Conservation (phyloP, 2,888 invertebrate genomes). For the Zhengitettix transpicula region DNA sequence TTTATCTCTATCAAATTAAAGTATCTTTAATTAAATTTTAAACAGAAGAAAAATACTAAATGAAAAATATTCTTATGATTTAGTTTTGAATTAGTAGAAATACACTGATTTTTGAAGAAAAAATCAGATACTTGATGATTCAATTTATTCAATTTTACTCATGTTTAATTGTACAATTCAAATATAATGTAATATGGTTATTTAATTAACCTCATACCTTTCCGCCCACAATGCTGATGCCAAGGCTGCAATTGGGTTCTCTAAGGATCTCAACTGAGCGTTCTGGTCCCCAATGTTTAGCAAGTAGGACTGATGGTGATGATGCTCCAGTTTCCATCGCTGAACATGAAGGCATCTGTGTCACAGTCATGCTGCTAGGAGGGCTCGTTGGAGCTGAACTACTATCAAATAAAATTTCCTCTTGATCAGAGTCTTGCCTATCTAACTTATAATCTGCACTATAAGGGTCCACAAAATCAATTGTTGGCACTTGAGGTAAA, state of each 20-base stretch:
- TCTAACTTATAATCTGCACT: not conserved
- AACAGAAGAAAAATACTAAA: too few species aligned
- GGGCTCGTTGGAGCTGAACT: constrained; percentile 3
- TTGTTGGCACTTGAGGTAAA: not conserved
- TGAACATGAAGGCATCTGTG: not conserved
- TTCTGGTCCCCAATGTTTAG: constrained; percentile 72
- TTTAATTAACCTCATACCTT: constrained; percentile 38
- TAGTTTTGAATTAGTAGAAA: too few species aligned
- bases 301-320: constrained; percentile 23
- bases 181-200: too few species aligned
- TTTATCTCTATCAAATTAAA: too few species aligned
- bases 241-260: constrained; percentile 64
- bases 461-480: not conserved
- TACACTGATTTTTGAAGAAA: too few species aligned
- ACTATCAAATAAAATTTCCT: not conserved
- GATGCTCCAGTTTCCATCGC: not conserved
- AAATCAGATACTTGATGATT: too few species aligned
- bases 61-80: too few species aligned
- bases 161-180: too few species aligned
- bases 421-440: not conserved
- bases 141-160: too few species aligned
- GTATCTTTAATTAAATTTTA: too few species aligned
- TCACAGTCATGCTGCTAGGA: constrained; percentile 3
- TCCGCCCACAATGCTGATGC: constrained; percentile 94
- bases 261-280: constrained; percentile 56